phyloP scores from a whole-genome alignment of 1,140 invertebrate genomes.

The Adoxophyes honmai region DNA sequence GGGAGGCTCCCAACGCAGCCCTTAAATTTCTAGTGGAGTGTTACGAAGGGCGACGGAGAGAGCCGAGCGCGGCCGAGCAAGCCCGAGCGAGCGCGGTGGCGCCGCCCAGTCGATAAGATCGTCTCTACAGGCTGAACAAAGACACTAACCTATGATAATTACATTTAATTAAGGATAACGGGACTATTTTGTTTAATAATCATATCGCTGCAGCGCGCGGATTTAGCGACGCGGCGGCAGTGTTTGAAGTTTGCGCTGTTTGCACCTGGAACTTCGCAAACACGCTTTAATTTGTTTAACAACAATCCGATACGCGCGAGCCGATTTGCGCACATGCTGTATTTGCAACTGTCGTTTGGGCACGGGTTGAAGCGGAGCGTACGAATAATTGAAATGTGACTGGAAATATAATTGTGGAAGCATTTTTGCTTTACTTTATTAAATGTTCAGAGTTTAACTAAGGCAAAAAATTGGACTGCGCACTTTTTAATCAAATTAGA shows the following conservation, averaged over 20 bases:
- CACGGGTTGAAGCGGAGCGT: no score
- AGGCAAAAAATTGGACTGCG: no score
- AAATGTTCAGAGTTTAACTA: no score
- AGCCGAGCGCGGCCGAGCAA: slow-evolving; percentile 40
- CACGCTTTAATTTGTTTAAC: neutral
- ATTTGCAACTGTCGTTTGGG: no score
- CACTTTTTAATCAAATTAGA: no score
- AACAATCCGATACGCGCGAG: neutral
- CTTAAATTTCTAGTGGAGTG: slow-evolving; percentile 65
- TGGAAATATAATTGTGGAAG: no score
- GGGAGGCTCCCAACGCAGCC: slow-evolving; percentile 57
- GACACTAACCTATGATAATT: slow-evolving; percentile 76
- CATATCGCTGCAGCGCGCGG: slow-evolving; percentile 39
- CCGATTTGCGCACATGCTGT: no score
- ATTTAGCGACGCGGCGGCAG: slow-evolving; percentile 17
- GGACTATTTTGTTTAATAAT: slow-evolving; percentile 61
- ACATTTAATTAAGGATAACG: slow-evolving; percentile 74
- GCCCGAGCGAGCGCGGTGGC: slow-evolving; percentile 55
- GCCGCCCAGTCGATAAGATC: slow-evolving; percentile 77
- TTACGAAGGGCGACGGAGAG: slow-evolving; percentile 45
- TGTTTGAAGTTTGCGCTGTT: neutral
- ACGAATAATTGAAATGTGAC: no score
- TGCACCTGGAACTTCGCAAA: neutral
- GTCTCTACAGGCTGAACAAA: slow-evolving; percentile 73
- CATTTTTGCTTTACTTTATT: no score